A percentile compares a stretch with the other conserved stretches of the same genome.
Conservation (phyloP, 2,797 vertebrate species). For the Halcyon badia region DNA sequence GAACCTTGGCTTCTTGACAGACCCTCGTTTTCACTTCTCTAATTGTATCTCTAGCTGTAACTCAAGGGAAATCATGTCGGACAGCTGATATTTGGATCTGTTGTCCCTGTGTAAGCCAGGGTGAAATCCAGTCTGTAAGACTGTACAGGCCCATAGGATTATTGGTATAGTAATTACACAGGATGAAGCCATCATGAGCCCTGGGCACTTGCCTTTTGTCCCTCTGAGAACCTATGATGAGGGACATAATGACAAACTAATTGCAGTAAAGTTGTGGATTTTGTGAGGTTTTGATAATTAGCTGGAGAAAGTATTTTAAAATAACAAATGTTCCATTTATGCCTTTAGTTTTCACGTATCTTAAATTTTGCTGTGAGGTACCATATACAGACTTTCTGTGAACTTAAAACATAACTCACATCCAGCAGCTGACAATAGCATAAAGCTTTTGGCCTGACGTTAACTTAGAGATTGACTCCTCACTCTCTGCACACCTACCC, state of each 20-base stretch:
- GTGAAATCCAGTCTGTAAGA: background rate
- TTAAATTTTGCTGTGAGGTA: background rate
- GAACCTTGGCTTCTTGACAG: background rate
- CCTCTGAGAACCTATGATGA: background rate
- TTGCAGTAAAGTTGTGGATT: background rate
- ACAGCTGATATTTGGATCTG: background rate
- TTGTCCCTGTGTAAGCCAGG: background rate
- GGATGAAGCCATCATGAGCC: background rate
- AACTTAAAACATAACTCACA: background rate
- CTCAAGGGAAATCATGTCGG: background rate
- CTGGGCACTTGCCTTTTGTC: background rate
- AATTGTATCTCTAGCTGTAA: background rate
- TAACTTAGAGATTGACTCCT: background rate
- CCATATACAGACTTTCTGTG: background rate
- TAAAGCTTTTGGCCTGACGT: fast-evolving
- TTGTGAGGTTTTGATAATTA: background rate
- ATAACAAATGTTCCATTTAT: background rate
- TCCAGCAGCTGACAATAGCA: background rate
- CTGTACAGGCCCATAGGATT: background rate
- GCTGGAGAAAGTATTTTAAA: background rate
- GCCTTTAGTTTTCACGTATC: background rate
- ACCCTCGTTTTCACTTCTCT: background rate
- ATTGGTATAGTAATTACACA: background rate
- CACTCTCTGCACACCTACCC: background rate
- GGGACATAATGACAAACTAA: background rate